Base-by-base conservation (phyloP, 2,797 vertebrate species). In the Adelosebastes latens region DNA sequence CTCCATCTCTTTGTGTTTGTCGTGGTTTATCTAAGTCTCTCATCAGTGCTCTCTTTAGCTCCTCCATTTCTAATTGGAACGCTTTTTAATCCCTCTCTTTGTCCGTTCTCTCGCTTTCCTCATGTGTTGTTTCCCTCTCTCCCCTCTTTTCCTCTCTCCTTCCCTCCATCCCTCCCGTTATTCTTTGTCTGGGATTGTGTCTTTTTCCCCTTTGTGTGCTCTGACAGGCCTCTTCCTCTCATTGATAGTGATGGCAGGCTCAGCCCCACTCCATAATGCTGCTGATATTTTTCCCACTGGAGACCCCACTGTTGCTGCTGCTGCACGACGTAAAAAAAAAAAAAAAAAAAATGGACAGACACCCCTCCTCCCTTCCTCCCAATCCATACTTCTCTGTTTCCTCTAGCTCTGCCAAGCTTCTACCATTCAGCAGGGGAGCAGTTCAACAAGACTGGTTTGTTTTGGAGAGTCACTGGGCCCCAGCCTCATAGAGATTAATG, bases 221-320 rank as follows among this genome's bases (percentile, higher is more conserved):
- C 86, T 88, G 93, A 95, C 94, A 92, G 89, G 88, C 91, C 88
- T 93, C 92, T 95, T 95, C 94, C 92, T 94, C 93, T 91, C 90
- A 93, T 94, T 94, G 94, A 94, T 92, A 90, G 89, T 66, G 91
- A 93, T 94, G 94, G 94, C 93, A 94, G 90, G 86, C 91, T 93
- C 92, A 87, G 84, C 88, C 87, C 88, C 84, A 71, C 89, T 93
- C 82, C 86, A 95, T 94, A 95, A 94, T 92, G 86, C 88, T 80
- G 88, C 90, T 87, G 90, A 94, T 94, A 92, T 94, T 93, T 94
- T 92, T 92, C 91, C 92, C 93, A 92, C 85, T 89, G 88, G 89
- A 94, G 90, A 93, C 93, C 93, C 93, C 93, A 91, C 90, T 90
- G 91, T 88, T 92, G 61, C 52, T 79, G 68, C 80, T 72, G 84